phyloP scores from a whole-genome alignment of 2,797 vertebrate species.

The Morus bassanus region DNA sequence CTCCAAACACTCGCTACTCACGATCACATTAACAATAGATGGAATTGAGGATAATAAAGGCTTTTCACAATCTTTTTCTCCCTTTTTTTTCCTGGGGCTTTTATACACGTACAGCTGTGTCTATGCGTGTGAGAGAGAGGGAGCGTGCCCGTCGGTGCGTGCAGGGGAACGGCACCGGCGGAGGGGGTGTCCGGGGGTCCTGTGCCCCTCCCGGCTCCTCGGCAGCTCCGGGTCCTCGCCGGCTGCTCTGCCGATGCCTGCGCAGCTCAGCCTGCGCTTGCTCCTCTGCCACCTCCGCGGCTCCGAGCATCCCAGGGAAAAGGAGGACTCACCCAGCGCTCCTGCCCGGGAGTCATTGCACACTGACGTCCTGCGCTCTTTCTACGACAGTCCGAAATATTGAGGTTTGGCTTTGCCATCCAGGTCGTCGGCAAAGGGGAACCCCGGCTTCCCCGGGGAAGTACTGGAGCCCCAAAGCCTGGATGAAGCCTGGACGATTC shows the following conservation, averaged over 20 bases:
- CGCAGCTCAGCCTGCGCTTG: not conserved
- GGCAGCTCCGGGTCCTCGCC: accelerated
- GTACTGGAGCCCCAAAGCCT: not conserved
- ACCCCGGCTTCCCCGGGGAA: accelerated
- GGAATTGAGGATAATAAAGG: slow-evolving; percentile 40
- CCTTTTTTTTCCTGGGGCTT: not conserved
- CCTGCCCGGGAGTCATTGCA: accelerated
- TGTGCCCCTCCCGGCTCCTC: accelerated
- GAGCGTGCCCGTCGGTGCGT: accelerated
- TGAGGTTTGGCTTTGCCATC: not conserved
- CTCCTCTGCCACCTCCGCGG: not conserved
- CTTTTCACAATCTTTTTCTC: not conserved
- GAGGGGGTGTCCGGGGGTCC: not conserved
- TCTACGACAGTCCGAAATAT: accelerated
- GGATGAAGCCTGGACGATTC: not conserved
- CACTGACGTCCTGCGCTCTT: accelerated
- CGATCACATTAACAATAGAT: slow-evolving; percentile 34
- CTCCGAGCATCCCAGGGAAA: not conserved
- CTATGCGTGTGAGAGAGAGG: not conserved
- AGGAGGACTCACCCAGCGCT: not conserved
- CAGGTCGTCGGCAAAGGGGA: not conserved
- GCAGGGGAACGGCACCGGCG: accelerated
- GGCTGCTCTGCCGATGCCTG: accelerated
- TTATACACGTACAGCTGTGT: not conserved
- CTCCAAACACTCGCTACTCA: slow-evolving; percentile 31